Evolutionary conservation across 2,797 vertebrate genomes (phyloP), one percentile per base, ranked within the genome.

Genomic region (Alcedo quadribrachys): DNA sequence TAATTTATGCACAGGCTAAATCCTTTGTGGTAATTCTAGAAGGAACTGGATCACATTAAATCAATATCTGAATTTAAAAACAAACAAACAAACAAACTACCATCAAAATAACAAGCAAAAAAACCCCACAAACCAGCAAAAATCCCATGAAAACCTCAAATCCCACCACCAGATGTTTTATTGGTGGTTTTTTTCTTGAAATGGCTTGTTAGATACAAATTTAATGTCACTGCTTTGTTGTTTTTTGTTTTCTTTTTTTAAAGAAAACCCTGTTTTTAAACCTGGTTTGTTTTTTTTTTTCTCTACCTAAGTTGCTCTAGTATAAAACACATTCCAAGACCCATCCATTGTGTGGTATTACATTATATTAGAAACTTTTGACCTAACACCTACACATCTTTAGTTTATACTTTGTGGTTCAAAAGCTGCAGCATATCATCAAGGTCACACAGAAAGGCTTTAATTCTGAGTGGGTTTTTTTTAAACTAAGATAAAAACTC

Each of bases 1-100:
- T 30, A 66, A 90, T 90, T 94, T 85, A 80, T 66, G 57, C 69
- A 94, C 35, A 71, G 78, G 25, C 90, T 18, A 91, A 95, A 91
- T 90, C 30, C 20, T 94, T 83, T 69, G 15, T 46, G 54, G 30
- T 71, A 60, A 66, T 92, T 95, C 87, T 45, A 80, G 30, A 82
- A 60, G 33, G 82, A 87, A 48, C 15, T 50, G 46, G 11, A 70
- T 77, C 48, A 48, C 33, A 92, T 58, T 82, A 81, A 83, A 81
- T 9, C 70, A 94, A 75, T 55, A 60, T 74, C 54, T 84, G 58
- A 94, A 62, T 81, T 69, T 71, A 4, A 54, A 74, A 73, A 68
- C 28, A 6, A 50, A 67, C 24, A 28, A n/a, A 2, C 13, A 17
- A 51, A n/a, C 13, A 54, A 5, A 11, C 6, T n/a, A 24, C 22